Evolutionary conservation across 2,888 invertebrate genomes (phyloP), one percentile per base, ranked within the genome.

Genomic region (Mythimna pallens): DNA sequence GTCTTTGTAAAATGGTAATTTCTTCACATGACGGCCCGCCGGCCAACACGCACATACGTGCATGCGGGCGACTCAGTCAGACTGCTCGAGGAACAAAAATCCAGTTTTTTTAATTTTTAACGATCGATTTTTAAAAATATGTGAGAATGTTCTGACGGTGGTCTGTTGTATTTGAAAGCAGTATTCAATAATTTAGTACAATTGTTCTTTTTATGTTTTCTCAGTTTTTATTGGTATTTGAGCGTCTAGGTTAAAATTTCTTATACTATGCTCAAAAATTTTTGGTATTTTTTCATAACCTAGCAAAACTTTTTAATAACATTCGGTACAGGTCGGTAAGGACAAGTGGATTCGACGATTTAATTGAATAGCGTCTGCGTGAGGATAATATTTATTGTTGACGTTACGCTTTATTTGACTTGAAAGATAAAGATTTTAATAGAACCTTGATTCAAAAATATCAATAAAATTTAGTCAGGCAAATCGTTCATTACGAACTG

Each of bases 11-110:
- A 73, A 50, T 87, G 89, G 91, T 80, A 17, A 64, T 69, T 75
- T 78, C 81, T 83, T 70, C 67, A 76, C 62, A 71, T 81, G 81
- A 78, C 70, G 67, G 71, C 66, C 25, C 20, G 72, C 68, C 76
- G 71, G 77, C 65, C 65, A 81, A 82, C 85, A 89, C 85, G 88
- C 85, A 88, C 57, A 80, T 85, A 84, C 85, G 87, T 86, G 81
- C 66, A 83, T 80, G 80, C 76, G 76, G 81, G 76, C 59, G 55
- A 72, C 69, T 65, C 65, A 76, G 66, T 65, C 65, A 76, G 66
- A 73, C 62, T 73, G 76, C 81, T 84, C 75, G 81, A 82, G 85
- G 71, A 73, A 55, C 76, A 78, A 84, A 78, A 80, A 81, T 79
- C 73, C 75, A 70, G 73, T 76, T 86, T 88, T 85, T 73, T 43